A percentile compares a stretch with the other conserved stretches of the same genome.
Conservation (phyloP, 2,888 invertebrate species). For the Acanthosoma haemorrhoidale region DNA sequence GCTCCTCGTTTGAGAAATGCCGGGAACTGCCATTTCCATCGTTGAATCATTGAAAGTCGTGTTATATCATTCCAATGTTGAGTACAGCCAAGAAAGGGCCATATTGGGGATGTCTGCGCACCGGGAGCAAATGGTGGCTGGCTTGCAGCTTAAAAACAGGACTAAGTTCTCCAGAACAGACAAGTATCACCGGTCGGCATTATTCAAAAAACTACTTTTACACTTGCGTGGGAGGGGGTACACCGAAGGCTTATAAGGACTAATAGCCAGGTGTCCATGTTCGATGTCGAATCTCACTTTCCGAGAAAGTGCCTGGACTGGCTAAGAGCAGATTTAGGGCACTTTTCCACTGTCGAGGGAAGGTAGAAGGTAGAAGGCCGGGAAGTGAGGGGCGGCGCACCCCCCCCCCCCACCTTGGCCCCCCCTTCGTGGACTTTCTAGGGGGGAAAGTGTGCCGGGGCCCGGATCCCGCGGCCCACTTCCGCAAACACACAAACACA, state of each 20-base stretch:
- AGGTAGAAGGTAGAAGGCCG: neutral
- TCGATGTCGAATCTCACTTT: constrained; percentile 5
- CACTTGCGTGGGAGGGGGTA: too few species aligned
- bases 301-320: neutral
- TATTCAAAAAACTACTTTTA: constrained; percentile 10
- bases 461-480: constrained; percentile 20
- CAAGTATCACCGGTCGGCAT: too few species aligned
- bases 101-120: too few species aligned
- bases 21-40: too few species aligned
- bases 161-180: too few species aligned
- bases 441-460: constrained; percentile 4
- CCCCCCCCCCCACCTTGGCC: neutral
- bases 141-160: too few species aligned
- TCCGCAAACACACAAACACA: neutral
- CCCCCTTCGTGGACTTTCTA: constrained; percentile 6
- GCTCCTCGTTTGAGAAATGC: too few species aligned
- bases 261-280: neutral
- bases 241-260: neutral
- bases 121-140: too few species aligned
- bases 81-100: too few species aligned
- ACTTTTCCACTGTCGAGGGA: constrained; percentile 6
- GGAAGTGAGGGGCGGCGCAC: constrained; percentile 5
- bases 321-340: constrained; percentile 13
- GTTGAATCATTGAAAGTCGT: too few species aligned
- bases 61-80: too few species aligned